phyloP scores from a whole-genome alignment of 2,888 invertebrate genomes.

The Troilus luridus region DNA sequence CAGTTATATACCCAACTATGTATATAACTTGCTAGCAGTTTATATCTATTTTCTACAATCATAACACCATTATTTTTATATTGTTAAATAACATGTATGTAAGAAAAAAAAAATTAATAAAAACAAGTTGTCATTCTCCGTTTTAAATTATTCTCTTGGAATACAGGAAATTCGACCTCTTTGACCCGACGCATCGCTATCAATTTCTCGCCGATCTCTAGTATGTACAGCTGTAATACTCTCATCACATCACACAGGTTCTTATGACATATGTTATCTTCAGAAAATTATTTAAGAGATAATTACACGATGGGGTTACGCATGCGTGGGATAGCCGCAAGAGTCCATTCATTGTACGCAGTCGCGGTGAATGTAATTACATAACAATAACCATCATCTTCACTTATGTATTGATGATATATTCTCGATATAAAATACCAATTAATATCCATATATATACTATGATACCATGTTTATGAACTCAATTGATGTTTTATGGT shows the following conservation, averaged over 20 bases:
- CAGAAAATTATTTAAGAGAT: neutral
- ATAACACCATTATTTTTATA: no score
- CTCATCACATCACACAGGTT: neutral
- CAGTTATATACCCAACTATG: no score
- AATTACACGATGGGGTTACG: neutral
- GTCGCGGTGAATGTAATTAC: slow-evolving; percentile 15
- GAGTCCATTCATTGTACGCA: neutral
- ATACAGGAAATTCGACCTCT: neutral
- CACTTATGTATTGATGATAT: neutral
- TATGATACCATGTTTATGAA: no score
- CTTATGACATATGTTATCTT: slow-evolving; percentile 27
- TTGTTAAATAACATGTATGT: no score
- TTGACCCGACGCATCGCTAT: neutral
- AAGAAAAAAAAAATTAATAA: no score
- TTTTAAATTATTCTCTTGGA: no score
- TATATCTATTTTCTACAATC: no score
- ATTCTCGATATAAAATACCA: neutral
- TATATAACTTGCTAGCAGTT: no score
- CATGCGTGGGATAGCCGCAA: slow-evolving; percentile 32
- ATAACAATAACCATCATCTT: neutral
- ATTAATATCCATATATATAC: no score
- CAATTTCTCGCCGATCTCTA: neutral
- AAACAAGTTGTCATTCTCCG: no score
- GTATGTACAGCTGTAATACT: neutral
- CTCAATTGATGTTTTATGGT: no score